phyloP scores from a whole-genome alignment of 1,140 invertebrate genomes.

The Dendroctonus valens region DNA sequence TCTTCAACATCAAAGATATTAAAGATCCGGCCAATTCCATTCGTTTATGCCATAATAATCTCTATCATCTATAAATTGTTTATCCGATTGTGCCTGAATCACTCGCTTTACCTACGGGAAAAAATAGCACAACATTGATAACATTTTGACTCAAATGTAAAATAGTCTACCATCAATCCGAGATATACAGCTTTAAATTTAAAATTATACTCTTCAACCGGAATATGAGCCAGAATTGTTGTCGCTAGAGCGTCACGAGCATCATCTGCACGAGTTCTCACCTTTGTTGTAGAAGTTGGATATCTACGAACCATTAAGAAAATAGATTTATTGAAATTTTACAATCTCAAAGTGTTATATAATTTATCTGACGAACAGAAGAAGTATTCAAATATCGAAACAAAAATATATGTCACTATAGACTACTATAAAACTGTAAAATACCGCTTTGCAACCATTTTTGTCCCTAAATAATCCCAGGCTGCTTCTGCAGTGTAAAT shows the following conservation, averaged over 20 bases:
- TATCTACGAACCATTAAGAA: constrained; percentile 50
- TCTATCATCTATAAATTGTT: constrained; percentile 85
- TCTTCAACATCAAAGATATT: constrained; percentile 96
- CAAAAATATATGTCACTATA: not conserved
- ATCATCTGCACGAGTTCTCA: constrained; percentile 76
- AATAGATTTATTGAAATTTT: not conserved
- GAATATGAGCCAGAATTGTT: constrained; percentile 89
- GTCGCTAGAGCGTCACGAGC: constrained; percentile 84
- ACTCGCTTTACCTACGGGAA: constrained; percentile 69
- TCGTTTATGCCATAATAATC: constrained; percentile 99
- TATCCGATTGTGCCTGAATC: constrained; percentile 81
- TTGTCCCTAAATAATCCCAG: constrained; percentile 67
- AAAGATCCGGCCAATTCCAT: constrained; percentile 96
- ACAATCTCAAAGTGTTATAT: too few species aligned
- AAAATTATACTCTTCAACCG: constrained; percentile 84
- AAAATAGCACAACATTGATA: constrained; percentile 4
- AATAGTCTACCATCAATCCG: constrained; percentile 75
- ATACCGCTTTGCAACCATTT: constrained; percentile 60
- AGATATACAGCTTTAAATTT: constrained; percentile 86
- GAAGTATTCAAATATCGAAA: not conserved
- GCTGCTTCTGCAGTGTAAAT: constrained; percentile 90
- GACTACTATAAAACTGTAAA: too few species aligned
- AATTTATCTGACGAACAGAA: not conserved
- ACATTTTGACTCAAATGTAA: constrained; percentile 1
- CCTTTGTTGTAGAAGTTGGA: constrained; percentile 69